Percentiles rank a stretch among this genome's conserved stretches.
Evolutionary conservation across 2,113 vertebrate species (phyloP).

Genomic region (Anhinga anhinga): DNA sequence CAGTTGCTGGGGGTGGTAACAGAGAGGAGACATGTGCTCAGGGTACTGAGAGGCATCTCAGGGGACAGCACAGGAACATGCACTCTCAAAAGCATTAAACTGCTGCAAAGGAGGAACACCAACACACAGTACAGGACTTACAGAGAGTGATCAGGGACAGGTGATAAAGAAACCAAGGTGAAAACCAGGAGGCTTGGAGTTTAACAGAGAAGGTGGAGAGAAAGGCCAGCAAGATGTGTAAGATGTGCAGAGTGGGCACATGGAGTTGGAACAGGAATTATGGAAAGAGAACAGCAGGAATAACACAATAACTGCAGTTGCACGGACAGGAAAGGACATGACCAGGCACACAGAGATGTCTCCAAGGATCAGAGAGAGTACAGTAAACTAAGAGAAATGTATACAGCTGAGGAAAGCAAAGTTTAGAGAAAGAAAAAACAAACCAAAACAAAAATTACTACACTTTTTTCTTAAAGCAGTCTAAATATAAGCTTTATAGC

Average conservation of each 20-base stretch:
- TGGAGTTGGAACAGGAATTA: neutral
- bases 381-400: neutral
- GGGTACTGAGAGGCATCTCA: neutral
- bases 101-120: neutral
- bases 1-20: neutral
- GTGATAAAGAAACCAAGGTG: neutral
- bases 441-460: neutral
- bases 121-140: neutral
- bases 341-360: neutral
- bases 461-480: neutral
- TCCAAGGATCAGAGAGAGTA: neutral
- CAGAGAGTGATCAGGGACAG: neutral
- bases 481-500: neutral
- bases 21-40: neutral
- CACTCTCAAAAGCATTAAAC: neutral
- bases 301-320: neutral
- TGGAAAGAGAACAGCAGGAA: neutral
- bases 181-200: neutral
- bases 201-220: neutral
- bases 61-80: neutral
- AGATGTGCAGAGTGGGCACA: neutral
- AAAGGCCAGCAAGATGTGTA: neutral
- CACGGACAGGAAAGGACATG: neutral
- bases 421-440: neutral
- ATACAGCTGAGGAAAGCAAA: neutral